A percentile compares a stretch with the other conserved stretches of the same genome.
Evolutionary conservation across 2,113 vertebrate species (phyloP).

Genomic region (Rhagologus leucostigma): DNA sequence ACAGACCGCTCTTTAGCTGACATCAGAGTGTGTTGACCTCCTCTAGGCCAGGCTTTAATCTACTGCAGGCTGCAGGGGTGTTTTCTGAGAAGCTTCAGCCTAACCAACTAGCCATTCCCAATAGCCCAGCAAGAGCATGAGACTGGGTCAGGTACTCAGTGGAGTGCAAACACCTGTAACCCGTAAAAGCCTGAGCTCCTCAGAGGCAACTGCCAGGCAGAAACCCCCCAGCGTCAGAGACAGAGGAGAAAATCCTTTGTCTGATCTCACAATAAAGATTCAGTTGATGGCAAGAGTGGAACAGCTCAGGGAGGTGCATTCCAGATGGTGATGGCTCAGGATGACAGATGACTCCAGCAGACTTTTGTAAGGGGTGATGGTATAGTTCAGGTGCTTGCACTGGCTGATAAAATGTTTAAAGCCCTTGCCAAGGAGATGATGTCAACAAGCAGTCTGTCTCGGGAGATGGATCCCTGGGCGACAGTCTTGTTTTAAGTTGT

Average conservation of each 20-base stretch:
- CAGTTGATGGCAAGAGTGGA: neutral
- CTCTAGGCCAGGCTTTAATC: neutral
- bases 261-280: neutral
- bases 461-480: neutral
- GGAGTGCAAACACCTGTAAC: neutral
- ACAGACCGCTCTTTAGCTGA: neutral
- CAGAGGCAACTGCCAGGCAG: neutral
- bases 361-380: conserved; percentile 13
- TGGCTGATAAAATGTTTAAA: conserved; percentile 41
- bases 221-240: neutral
- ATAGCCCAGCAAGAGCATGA: neutral
- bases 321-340: conserved; percentile 7
- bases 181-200: neutral
- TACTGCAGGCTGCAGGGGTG: neutral
- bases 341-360: conserved; percentile 16
- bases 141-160: neutral
- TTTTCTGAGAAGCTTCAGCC: neutral
- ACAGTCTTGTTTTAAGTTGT: neutral
- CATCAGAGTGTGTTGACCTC: neutral
- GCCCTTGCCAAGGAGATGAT: conserved; percentile 32
- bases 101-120: neutral
- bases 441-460: neutral
- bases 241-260: neutral
- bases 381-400: conserved; percentile 24
- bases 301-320: neutral